A percentile compares a stretch with the other conserved stretches of the same genome.
Evolutionary conservation across 2,113 vertebrate species (phyloP).

Genomic region (Corythornis cristatus): DNA sequence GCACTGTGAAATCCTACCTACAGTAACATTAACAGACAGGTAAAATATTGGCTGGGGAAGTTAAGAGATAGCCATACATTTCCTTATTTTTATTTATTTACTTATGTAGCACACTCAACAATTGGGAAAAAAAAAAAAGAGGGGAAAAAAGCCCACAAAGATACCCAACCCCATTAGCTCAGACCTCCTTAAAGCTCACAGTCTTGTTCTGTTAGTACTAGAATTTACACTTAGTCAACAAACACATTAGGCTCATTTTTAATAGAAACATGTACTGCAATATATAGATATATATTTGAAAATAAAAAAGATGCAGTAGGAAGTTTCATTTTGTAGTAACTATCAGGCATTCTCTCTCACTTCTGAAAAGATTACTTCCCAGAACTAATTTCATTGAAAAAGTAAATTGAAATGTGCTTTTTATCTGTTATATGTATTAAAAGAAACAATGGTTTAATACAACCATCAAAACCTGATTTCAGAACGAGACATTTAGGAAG

Average conservation of each 20-base stretch:
- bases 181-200: not conserved
- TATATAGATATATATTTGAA: not conserved
- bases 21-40: not conserved
- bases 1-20: not conserved
- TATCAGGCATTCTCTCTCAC: not conserved
- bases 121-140: not conserved
- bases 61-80: not conserved
- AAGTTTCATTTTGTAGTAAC: not conserved
- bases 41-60: not conserved
- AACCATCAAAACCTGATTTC: not conserved
- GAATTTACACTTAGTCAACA: not conserved
- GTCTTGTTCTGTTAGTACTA: not conserved
- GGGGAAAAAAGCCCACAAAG: not conserved
- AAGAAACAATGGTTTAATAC: not conserved
- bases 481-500: not conserved
- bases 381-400: not conserved
- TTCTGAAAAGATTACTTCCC: not conserved
- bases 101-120: not conserved
- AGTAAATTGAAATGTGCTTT: not conserved
- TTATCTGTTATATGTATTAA: not conserved
- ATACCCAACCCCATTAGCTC: not conserved
- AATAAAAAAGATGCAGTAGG: not conserved
- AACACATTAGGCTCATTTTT: not conserved
- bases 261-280: not conserved
- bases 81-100: not conserved